Conservation (phyloP, 92 coral and sea anemone genomes). For the Parazoanthus swiftii region DNA sequence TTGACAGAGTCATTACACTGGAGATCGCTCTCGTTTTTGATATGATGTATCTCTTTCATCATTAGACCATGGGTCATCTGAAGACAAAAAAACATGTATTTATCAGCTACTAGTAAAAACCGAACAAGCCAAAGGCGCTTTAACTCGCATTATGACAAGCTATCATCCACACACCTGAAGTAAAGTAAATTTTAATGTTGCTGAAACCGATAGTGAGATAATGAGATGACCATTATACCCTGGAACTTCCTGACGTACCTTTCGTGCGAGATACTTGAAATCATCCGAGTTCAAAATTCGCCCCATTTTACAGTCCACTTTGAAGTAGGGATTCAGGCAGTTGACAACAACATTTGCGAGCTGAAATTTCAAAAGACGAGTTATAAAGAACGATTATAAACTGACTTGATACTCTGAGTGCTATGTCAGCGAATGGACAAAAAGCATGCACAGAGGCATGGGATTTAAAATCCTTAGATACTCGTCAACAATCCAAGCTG, state of each 20-base stretch:
- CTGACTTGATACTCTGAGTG: not conserved
- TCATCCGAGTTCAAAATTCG: slow-evolving; percentile 82
- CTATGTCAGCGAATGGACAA: too few species aligned
- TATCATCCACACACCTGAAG: too few species aligned
- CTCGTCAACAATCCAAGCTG: too few species aligned
- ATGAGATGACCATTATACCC: not conserved
- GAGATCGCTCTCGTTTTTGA: slow-evolving; percentile 71
- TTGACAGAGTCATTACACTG: slow-evolving; percentile 98
- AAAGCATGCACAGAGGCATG: too few species aligned
- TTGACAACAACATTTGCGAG: slow-evolving; percentile 95
- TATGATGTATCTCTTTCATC: slow-evolving; percentile 84
- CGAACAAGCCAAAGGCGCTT: not conserved
- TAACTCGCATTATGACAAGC: too few species aligned
- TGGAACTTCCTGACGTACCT: slow-evolving; percentile 55
- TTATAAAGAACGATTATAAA: not conserved
- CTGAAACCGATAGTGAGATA: too few species aligned
- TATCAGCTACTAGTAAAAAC: not conserved
- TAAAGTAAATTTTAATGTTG: too few species aligned
- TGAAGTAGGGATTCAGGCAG: slow-evolving; percentile 93
- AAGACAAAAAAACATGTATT: not conserved
- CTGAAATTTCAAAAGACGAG: slow-evolving; percentile 44
- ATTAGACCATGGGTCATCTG: slow-evolving; percentile 94
- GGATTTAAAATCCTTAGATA: too few species aligned
- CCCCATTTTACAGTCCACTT: slow-evolving; percentile 90
- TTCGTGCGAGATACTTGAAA: slow-evolving; percentile 91